Conservation (phyloP, 2,888 invertebrate species). For the Pteria penguin region DNA sequence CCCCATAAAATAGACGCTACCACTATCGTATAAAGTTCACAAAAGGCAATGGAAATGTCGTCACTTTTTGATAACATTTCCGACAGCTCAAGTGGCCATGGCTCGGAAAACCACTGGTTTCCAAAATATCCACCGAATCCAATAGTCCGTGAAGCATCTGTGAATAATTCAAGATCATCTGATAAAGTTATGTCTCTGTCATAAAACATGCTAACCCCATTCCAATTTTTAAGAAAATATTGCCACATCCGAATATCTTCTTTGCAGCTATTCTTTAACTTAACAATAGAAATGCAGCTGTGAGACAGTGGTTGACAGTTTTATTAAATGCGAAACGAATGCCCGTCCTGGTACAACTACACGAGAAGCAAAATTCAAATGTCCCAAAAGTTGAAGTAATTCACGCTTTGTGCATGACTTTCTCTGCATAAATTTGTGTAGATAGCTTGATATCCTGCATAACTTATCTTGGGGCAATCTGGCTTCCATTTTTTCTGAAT, state of each 20-base stretch:
- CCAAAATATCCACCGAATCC: constrained; percentile 24
- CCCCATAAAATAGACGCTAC: constrained; percentile 33
- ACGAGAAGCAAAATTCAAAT: constrained; percentile 38
- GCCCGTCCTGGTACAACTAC: constrained; percentile 32
- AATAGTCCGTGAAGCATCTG: constrained; percentile 32
- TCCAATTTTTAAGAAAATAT: constrained; percentile 19
- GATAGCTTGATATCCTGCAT: constrained; percentile 2
- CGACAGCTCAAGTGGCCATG: constrained; percentile 23
- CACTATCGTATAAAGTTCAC: constrained; percentile 29
- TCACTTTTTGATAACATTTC: neutral
- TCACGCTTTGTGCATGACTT: constrained; percentile 24
- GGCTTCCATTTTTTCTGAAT: constrained; percentile 43
- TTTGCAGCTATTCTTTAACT: constrained; percentile 28
- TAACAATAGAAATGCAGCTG: constrained; percentile 26
- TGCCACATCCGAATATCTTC: constrained; percentile 25
- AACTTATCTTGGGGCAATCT: constrained; percentile 22
- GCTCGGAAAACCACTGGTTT: constrained; percentile 16
- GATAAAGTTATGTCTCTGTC: neutral
- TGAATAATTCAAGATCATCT: constrained; percentile 7
- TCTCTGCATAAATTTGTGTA: neutral
- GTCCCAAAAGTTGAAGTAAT: constrained; percentile 32
- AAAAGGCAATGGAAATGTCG: constrained; percentile 22
- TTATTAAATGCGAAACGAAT: constrained; percentile 33
- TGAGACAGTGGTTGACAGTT: constrained; percentile 32
- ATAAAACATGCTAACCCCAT: constrained; percentile 20